Evolutionary conservation across 2,113 vertebrate species (phyloP), one percentile per base, ranked within the genome.

Genomic region (Rana temporaria): DNA sequence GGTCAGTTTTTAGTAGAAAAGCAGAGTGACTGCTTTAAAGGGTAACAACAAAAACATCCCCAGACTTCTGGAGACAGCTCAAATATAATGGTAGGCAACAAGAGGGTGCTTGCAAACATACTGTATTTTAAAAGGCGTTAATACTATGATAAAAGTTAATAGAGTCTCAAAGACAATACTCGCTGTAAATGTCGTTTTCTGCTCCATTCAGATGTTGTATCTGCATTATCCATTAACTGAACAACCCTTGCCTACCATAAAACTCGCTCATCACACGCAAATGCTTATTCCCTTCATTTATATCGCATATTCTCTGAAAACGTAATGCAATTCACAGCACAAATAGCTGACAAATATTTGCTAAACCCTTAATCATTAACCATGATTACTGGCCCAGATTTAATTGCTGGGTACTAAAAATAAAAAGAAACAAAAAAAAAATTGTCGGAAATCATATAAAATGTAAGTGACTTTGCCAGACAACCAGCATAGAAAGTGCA

Each of bases 271-370:
- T 22, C 53, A 18, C 64, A 24, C 48, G 22, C 48, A 11, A 66
- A 64, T 8, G 30, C 76, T 24, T 18, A 67, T 68, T 79, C 42
- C 11, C 68, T 12, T 5, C 4, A 20, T 72, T 56, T 57, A 32
- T 79, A 55, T 59, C 77, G 15, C 53, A 32, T 53, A 67, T 3
- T 68, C 48, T n/a, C 18, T 4, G 60, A 70, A 64, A 78, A 20
- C 20, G 6, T 76, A 77, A 85, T 6, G 16, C 24, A 69, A 78
- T 38, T 18, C 64, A 32, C 48, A 62, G 85, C 86, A 82, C 53
- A 60, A 60, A 65, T 1, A 3, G n/a, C 38, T 73, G 20, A 62
- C 82, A 81, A 4, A 20, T 60, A 85, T 77, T 59, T 19, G 15
- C 22, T 48, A 73, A 84, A 32, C 38, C 15, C 68, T 20, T 62